Base-by-base conservation (phyloP, 64 coral and sea anemone genomes). In the Actinia tenebrosa region DNA sequence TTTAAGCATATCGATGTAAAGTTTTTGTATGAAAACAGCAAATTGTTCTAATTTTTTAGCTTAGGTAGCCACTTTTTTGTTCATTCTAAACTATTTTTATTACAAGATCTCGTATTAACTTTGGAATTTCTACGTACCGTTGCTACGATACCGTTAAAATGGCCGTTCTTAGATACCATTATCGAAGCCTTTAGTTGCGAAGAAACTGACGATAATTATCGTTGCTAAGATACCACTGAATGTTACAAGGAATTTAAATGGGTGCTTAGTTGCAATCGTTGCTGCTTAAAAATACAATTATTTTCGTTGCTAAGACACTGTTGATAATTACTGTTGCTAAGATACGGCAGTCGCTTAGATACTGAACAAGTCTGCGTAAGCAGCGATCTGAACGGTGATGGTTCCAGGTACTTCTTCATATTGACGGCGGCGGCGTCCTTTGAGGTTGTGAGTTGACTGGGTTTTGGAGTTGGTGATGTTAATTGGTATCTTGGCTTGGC, bases 401-500 rank as follows among this genome's bases (percentile, higher is more conserved):
- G 71, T 37, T 20, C 94, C 94, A 7, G 94, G 94, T 85, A 90
- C 89, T 60, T 96, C 82, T 0, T 64, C 84, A 25, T 90, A 61
- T 3, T 90, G 80, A 4, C 89, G 86, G 50, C 94, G 88, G 14
- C 91, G 82, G 22, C 94, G 88, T 0, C 94, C 94, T 87, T 86
- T 96, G 27, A 96, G 68, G 10, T 84, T 77, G 46, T 90, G 86
- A 3, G 85, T 93, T 8, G 72, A 85, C 61, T 83, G 64, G 3
- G 82, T 83, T 25, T 77, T 79, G 30, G 82, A 92, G 88, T 96
- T 86, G 64, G 91, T 96, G 17, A 96, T 92, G 30, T 96, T 84
- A 5, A 96, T 84, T 16, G 58, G 58, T 52, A 96, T 85, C 91
- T 96, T 92, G 58, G 86, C 80, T n/a, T 96, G 94, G 3, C 94